These are phyloP conservation scores for Corydoras maculifer DNA, from an alignment of 2,113 vertebrate genomes.

Conservation along the genomic window DNA sequence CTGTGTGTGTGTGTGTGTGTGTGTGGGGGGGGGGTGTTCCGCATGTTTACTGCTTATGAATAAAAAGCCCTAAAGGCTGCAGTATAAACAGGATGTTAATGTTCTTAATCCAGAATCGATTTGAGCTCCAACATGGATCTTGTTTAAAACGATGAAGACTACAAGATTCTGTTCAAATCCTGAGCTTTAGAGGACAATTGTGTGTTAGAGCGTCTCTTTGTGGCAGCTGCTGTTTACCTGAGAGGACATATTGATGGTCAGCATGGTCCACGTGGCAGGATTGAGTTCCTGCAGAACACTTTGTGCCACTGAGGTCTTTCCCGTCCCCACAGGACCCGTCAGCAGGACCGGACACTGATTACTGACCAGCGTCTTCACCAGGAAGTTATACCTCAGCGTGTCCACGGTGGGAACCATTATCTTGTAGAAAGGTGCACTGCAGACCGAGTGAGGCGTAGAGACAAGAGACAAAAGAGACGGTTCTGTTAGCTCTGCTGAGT, in stretches of 20 bases:
- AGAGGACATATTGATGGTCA: conserved; percentile 84
- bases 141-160: too few species aligned
- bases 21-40: too few species aligned
- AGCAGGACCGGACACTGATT: conserved; percentile 73
- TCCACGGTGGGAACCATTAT: conserved; percentile 84
- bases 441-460: neutral
- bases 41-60: too few species aligned
- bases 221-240: conserved; percentile 60
- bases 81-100: too few species aligned
- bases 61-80: too few species aligned
- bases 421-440: conserved; percentile 79
- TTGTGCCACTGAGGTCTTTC: conserved; percentile 82
- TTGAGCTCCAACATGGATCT: too few species aligned
- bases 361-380: conserved; percentile 72
- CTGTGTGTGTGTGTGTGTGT: too few species aligned
- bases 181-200: too few species aligned
- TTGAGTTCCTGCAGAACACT: conserved; percentile 71
- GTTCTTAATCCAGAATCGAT: too few species aligned
- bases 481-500: neutral
- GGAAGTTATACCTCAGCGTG: conserved; percentile 77
- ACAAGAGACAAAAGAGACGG: conserved; percentile 1
- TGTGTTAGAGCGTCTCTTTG: too few species aligned
- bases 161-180: too few species aligned
- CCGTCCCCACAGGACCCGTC: conserved; percentile 77
- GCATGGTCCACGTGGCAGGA: conserved; percentile 65